Evolutionary conservation across 2,888 invertebrate species (phyloP).

Genomic region (Ichneumoninae sp.): DNA sequence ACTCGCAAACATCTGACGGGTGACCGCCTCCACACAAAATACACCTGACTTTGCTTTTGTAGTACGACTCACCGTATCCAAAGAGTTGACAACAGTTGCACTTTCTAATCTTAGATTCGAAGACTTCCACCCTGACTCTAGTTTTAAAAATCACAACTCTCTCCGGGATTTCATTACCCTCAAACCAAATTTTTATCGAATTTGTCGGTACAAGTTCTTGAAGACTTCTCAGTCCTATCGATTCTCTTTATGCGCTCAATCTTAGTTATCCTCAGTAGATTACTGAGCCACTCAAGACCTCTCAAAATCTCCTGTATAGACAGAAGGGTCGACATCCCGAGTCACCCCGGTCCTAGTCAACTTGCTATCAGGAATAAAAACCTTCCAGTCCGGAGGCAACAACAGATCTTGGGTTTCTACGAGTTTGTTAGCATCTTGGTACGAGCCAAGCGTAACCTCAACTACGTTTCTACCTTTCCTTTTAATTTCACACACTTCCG

Average conservation of each 20-base stretch:
- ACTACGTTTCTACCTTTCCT: constrained; percentile 19
- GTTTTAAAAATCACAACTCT: too few relatives aligned
- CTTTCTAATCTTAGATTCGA: too few relatives aligned
- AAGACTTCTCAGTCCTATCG: not conserved
- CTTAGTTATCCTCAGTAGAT: not conserved
- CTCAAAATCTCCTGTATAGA: constrained; percentile 2
- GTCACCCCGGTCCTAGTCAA: not conserved
- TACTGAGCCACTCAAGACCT: constrained; percentile 14
- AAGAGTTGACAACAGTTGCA: too few relatives aligned
- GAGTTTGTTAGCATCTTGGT: constrained; percentile 5
- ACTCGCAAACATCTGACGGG: too few relatives aligned
- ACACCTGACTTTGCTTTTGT: too few relatives aligned
- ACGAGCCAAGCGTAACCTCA: not conserved
- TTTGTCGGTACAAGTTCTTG: not conserved
- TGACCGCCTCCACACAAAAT: too few relatives aligned
- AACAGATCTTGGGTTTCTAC: not conserved
- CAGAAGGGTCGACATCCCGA: not conserved
- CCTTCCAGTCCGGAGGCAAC: constrained; percentile 11
- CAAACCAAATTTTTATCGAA: not conserved
- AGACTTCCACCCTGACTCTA: too few relatives aligned
- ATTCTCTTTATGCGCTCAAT: not conserved
- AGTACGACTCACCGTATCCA: too few relatives aligned
- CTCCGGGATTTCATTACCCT: not conserved
- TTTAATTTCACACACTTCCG: not conserved
- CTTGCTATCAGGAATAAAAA: constrained; percentile 14